A percentile compares a stretch with the other conserved stretches of the same genome.
Conservation (phyloP, 2,113 vertebrate species). For the Cyanoramphus novaezelandiae region DNA sequence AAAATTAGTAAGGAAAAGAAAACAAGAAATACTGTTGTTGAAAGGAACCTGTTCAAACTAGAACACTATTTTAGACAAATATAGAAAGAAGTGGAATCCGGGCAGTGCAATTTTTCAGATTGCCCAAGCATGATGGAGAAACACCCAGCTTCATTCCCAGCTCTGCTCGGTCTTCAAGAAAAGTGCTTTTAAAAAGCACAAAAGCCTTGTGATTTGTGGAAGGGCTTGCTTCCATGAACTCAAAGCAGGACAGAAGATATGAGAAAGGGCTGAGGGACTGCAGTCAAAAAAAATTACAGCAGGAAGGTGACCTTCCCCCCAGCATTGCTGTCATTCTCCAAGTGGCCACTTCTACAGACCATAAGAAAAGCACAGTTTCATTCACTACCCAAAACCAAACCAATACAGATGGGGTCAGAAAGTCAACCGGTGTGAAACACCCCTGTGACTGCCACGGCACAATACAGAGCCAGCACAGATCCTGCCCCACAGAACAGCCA, state of each 20-base stretch:
- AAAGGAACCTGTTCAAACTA: background rate
- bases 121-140: fast-evolving
- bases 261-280: background rate
- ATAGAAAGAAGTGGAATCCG: background rate
- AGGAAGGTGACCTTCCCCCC: background rate
- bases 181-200: background rate
- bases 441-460: fast-evolving
- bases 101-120: background rate
- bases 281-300: background rate
- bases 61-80: background rate
- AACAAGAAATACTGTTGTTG: background rate
- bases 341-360: background rate
- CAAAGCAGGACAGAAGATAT: background rate
- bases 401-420: background rate
- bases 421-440: background rate
- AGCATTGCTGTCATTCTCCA: background rate
- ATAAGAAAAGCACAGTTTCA: background rate
- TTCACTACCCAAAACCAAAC: background rate
- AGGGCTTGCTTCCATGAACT: background rate
- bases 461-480: background rate
- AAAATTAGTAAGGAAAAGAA: background rate
- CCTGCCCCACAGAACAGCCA: background rate
- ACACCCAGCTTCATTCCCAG: background rate
- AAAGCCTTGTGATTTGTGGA: background rate
- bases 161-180: background rate